Percentiles rank a stretch among this genome's conserved stretches.
Evolutionary conservation across 2,797 vertebrate species (phyloP).

Genomic region (Sebastes taczanowskii): DNA sequence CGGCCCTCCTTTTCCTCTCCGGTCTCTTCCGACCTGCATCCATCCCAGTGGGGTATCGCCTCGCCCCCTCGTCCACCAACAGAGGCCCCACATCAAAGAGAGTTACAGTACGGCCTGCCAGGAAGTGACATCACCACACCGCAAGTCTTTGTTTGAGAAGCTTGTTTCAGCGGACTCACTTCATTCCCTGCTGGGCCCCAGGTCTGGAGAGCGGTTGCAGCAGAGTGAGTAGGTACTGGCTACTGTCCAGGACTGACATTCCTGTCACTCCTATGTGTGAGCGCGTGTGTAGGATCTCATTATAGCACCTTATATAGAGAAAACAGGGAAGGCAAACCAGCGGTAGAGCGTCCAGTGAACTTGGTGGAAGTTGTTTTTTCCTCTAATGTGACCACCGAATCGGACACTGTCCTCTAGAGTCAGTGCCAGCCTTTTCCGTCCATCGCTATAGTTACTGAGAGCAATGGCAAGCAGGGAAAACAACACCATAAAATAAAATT

Average conservation of each 20-base stretch:
- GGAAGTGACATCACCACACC: slow-evolving; percentile 69
- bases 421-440: slow-evolving; percentile 19
- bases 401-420: not conserved
- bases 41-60: slow-evolving; percentile 44
- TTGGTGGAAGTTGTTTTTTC: slow-evolving; percentile 2
- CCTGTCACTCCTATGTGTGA: slow-evolving; percentile 47
- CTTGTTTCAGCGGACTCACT: slow-evolving; percentile 45
- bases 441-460: slow-evolving; percentile 68
- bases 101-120: slow-evolving; percentile 22
- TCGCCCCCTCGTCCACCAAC: slow-evolving; percentile 45
- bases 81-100: slow-evolving; percentile 69
- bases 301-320: slow-evolving; percentile 57
- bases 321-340: slow-evolving; percentile 8
- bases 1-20: slow-evolving; percentile 26
- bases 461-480: slow-evolving; percentile 65
- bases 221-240: slow-evolving; percentile 59
- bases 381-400: slow-evolving; percentile 8
- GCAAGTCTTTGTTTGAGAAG: slow-evolving; percentile 60
- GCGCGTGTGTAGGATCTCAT: slow-evolving; percentile 32
- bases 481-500: slow-evolving; percentile 75
- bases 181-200: slow-evolving; percentile 34
- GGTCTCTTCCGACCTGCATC: slow-evolving; percentile 38
- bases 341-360: not conserved
- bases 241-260: slow-evolving; percentile 52
- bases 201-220: slow-evolving; percentile 23